phyloP scores from a whole-genome alignment of 2,888 invertebrate species.

The Gryllus longicercus region DNA sequence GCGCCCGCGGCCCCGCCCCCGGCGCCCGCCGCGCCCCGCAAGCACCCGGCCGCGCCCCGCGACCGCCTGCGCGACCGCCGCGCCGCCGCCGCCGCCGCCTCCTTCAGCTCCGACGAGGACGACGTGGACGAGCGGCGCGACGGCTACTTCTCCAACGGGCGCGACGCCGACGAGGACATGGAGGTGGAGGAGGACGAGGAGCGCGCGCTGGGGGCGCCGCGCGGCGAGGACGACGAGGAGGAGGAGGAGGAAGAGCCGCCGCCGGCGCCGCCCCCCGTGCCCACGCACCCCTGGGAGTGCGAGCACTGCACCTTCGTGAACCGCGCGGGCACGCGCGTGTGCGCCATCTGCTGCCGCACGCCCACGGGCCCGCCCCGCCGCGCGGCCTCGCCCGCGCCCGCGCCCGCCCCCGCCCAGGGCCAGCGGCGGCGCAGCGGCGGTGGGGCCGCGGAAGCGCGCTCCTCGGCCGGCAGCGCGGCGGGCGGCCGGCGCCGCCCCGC shows the following conservation, averaged over 20 bases:
- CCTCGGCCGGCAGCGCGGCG: background rate
- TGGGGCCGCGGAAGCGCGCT: background rate
- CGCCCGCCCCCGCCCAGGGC: background rate
- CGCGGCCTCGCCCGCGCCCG: conserved; percentile 32
- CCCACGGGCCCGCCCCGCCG: conserved; percentile 41
- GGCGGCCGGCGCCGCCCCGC: conserved; percentile 57
- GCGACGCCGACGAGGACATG: conserved; percentile 35
- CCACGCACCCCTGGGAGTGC: conserved; percentile 72
- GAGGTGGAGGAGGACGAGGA: conserved; percentile 24
- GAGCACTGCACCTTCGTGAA: conserved; percentile 89
- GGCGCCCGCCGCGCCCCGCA: conserved; percentile 39
- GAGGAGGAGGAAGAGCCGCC: conserved; percentile 46
- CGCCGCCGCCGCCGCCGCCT: background rate
- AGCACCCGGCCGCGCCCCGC: background rate
- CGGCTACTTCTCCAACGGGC: conserved; percentile 12
- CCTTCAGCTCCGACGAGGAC: conserved; percentile 38
- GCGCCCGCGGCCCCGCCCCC: conserved; percentile 42
- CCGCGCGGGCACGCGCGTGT: conserved; percentile 72
- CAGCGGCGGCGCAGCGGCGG: background rate
- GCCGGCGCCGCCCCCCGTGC: conserved; percentile 47
- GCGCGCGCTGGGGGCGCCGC: background rate
- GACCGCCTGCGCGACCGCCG: conserved; percentile 24
- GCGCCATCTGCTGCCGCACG: conserved; percentile 83
- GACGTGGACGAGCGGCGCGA: conserved; percentile 29
- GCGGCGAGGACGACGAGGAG: conserved; percentile 32